Conservation (phyloP, 2,113 vertebrate species). For the Pseudopipra pipra region DNA sequence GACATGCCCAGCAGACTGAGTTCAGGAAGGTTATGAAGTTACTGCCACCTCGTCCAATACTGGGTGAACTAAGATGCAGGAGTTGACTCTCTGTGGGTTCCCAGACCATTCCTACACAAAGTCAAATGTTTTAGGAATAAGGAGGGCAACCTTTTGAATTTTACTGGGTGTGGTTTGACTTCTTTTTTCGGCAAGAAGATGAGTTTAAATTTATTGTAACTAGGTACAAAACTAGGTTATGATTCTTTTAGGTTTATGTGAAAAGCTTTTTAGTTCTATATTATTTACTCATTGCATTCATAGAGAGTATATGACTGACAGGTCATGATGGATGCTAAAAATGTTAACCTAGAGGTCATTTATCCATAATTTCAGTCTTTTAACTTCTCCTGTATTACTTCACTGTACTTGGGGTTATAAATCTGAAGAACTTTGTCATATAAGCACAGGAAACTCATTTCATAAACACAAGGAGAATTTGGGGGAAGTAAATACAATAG, state of each 20-base stretch:
- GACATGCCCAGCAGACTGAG: neutral
- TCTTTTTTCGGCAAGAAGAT: neutral
- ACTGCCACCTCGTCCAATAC: neutral
- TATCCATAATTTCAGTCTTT: neutral
- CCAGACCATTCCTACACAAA: neutral
- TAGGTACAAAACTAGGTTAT: neutral
- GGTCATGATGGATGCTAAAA: neutral
- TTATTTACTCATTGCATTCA: neutral
- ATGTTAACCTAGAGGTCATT: neutral
- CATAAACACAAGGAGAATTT: neutral
- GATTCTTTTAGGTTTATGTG: neutral
- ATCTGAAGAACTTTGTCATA: neutral
- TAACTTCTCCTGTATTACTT: neutral
- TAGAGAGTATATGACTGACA: neutral
- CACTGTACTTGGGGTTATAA: neutral
- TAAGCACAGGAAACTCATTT: neutral
- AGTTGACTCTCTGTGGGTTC: fast-evolving
- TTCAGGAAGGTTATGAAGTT: neutral
- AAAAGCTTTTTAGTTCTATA: neutral
- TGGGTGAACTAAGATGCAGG: neutral
- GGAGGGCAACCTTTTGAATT: neutral
- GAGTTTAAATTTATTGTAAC: neutral
- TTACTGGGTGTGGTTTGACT: neutral
- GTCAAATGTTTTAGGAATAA: neutral
- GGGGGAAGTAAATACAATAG: neutral